Base-by-base conservation (phyloP, 1,140 invertebrate genomes). In the Drosophila orosa region DNA sequence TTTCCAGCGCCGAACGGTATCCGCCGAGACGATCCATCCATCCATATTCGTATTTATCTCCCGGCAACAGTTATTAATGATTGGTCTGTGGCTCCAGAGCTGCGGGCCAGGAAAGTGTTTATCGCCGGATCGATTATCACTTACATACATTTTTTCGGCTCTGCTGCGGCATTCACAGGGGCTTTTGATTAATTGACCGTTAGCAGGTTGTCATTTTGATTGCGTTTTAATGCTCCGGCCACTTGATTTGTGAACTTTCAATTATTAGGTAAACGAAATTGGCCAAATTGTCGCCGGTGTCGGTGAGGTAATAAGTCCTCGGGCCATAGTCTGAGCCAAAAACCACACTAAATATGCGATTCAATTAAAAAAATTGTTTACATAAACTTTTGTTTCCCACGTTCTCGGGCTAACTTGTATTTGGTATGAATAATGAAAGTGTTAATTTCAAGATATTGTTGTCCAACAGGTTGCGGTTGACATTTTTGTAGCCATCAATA, bases 171-270 rank as follows among this genome's bases (percentile, higher is more conserved):
- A 56, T 31, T 55, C 35, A 52, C 47, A 33, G 45, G 13, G 37
- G 10, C 25, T 35, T 55, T 62, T 69, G 24, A 57, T 39, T 50
- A 47, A 63, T 74, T 60, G 79, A 69, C 78, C 83, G 83, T 78
- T 87, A 74, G 81, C 82, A 67, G 31, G 52, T 76, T 76, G 73
- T 76, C 74, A 82, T 67, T 82, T 81, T 86, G 78, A 87, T 86
- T 75, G 74, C 66, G 60, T 57, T 85, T 85, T 87, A 78, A 86
- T 86, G 47, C 72, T 22, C 73, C 27, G 29, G 33, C 33, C 29
- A 33, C 10, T 48, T 27, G 13, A 50, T 37, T 57, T 59, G 48
- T 45, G 37, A 73, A 76, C 73, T 67, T 76, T 76, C 83, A 69
- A 62, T 81, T 67, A 78, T 87, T 60, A 78, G 62, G 59, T 78